Conservation (phyloP, 1,140 invertebrate species). For the Lamellibrachia luymesi region DNA sequence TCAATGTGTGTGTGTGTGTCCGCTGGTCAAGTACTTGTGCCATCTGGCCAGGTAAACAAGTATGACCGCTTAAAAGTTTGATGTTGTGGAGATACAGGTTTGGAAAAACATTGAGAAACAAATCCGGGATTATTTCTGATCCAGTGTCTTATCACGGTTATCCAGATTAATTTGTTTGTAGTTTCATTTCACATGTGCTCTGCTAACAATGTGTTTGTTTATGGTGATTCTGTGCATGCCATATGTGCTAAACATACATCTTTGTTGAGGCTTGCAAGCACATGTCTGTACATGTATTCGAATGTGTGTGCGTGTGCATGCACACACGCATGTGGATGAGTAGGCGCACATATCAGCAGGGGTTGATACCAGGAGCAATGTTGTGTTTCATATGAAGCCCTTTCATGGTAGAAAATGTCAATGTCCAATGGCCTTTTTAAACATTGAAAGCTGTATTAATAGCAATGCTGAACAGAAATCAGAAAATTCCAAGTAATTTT, state of each 20-base stretch:
- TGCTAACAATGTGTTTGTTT: not conserved
- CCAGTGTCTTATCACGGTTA: not conserved
- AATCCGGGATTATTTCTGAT: not conserved
- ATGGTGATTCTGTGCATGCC: not conserved
- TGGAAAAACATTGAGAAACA: conserved; percentile 1
- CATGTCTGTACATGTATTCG: not conserved
- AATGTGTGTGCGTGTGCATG: not conserved
- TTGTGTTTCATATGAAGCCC: too few relatives aligned
- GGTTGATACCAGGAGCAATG: too few relatives aligned
- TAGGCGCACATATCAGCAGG: too few relatives aligned
- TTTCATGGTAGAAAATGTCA: too few relatives aligned
- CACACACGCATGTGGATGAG: not conserved
- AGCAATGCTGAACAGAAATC: too few relatives aligned
- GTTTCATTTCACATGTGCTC: not conserved
- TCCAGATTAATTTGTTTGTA: conserved; percentile 5
- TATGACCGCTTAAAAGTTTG: not conserved
- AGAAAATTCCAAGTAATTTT: too few relatives aligned
- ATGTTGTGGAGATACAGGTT: not conserved
- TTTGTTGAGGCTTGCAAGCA: not conserved
- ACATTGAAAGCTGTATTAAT: too few relatives aligned
- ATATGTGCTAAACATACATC: not conserved
- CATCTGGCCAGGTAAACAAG: not conserved
- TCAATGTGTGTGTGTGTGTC: not conserved
- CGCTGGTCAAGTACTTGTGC: not conserved
- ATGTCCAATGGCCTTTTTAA: too few relatives aligned